Evolutionary conservation across 2,888 invertebrate species (phyloP), one percentile per base, ranked within the genome.

Genomic region (Petrophora chlorosata): DNA sequence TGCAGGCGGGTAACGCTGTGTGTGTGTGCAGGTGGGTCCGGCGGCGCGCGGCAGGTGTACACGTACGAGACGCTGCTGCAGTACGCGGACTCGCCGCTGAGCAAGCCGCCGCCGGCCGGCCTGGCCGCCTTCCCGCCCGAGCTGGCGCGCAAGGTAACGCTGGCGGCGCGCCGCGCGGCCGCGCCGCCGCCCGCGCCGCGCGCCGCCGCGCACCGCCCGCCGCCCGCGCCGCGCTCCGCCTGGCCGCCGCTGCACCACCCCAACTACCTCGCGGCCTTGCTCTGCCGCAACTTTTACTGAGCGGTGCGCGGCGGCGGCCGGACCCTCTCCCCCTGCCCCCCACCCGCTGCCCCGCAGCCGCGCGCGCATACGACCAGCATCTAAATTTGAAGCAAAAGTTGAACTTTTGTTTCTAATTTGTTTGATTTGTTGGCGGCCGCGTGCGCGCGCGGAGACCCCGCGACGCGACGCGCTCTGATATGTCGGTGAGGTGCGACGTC

Each of bases 81-180:
- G 82, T 90, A 85, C 82, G 88, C 91, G 51, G 85, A 86, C 76
- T 90, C 91, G 63, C 91, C 90, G 79, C 89, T 90, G 49, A 88
- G 88, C 85, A 89, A 90, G 84, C 80, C 85, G 85, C 86, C 87
- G 78, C 90, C 90, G 56, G 79, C 80, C 70, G 86, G 85, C 43
- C 84, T 89, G 65, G 84, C 78, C 61, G 77, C 74, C 49, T 88
- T 90, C 80, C 90, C 90, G 73, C 70, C 84, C 64, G 90, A 90
- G 78, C 82, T 91, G 67, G 86, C 86, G 78, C 90, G 90, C 86
- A 90, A 90, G 90, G 90, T 91, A 86, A 82, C 82, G 73, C 73
- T 63, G 67, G 52, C 70, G 64, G 63, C 67, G 63, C 57, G 61
- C 68, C 65, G 60, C 53, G 62, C 61, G 34, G 63, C 48, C 36